Evolutionary conservation across 1,140 invertebrate species (phyloP).

Genomic region (Caenorhabditis tropicalis): DNA sequence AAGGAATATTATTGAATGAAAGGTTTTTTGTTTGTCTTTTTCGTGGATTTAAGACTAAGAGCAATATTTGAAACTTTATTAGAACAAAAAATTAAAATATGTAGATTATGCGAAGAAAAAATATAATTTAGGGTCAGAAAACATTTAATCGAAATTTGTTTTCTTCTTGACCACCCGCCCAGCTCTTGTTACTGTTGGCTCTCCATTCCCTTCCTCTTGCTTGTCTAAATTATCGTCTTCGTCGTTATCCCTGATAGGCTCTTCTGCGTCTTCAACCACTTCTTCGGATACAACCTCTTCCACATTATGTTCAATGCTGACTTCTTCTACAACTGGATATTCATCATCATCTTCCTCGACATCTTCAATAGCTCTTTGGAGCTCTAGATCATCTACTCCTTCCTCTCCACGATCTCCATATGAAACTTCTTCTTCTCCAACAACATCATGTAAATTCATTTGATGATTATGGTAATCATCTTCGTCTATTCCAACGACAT

Average conservation of each 20-base stretch:
- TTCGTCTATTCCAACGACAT: conserved; percentile 1
- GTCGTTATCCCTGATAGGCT: not conserved
- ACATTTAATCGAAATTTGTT: not conserved
- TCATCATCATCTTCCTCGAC: conserved; percentile 16
- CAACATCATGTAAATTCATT: not conserved
- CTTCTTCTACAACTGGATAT: not conserved
- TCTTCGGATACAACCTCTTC: not conserved
- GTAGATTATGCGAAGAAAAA: too few species aligned
- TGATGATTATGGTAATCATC: not conserved
- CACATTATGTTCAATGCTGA: not conserved
- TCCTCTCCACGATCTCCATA: not conserved
- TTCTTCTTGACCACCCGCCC: conserved; percentile 21
- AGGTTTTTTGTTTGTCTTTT: too few species aligned
- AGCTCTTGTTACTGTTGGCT: conserved; percentile 6
- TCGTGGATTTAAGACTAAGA: too few species aligned
- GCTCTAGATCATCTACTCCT: not conserved
- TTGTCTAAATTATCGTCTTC: not conserved
- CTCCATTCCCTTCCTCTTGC: not conserved
- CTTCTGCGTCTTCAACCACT: not conserved
- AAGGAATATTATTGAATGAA: too few species aligned
- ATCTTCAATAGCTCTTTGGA: not conserved
- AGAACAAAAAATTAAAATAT: too few species aligned
- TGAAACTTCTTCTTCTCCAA: not conserved
- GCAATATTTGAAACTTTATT: too few species aligned
- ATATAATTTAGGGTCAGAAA: too few species aligned